Base-by-base conservation (phyloP, 1,140 invertebrate genomes). In the Trinorchestia longiramus region DNA sequence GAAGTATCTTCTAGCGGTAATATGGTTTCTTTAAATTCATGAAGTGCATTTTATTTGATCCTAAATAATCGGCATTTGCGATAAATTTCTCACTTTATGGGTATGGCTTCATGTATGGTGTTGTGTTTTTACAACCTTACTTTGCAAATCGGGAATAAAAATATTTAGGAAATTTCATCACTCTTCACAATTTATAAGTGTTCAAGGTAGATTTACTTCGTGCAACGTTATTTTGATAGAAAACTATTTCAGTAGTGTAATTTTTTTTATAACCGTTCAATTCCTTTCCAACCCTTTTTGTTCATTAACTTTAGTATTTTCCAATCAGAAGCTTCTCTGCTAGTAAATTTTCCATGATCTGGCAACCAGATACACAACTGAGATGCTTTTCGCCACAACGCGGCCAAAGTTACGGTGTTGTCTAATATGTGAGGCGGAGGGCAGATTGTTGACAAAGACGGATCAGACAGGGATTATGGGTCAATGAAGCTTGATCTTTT, bases 381-480 rank as follows among this genome's bases (percentile, higher is more conserved):
- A 3, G 62, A 36, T 3, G 36, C 36, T 36, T 28, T 11, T 19
- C 62, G 62, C 11, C 28, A 77, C 11, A 77, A 36, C 8, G 62
- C 62, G 36, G 36, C 11, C 4, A 43, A 90, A 90, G 11, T 90
- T 42, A 42, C 43, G 11, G 88, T 41, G 88, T n/a, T n/a, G n/a
- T 3, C 11, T 41, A 15, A 42, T 23, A 77, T 42, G 36, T 42
- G 88, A 90, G 88, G 43, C 41, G 88, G 43, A 90, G 43, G 88
- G n/a, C 41, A 42, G 88, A 43, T 11, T 43, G 44, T 40, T 94
- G 92, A 47, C 92, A 94, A 40, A 94, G 92, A 94, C 92, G 43
- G 92, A 94, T 94, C 92, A 94, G 43, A 43, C 43, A 0, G 15
- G 44, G 92, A 94, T 94, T 94, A 45, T 43, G 92, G 92, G 92